These are phyloP conservation scores for Gymnocephalus cernua DNA, from an alignment of 2,113 vertebrate species.

Conservation along the genomic window DNA sequence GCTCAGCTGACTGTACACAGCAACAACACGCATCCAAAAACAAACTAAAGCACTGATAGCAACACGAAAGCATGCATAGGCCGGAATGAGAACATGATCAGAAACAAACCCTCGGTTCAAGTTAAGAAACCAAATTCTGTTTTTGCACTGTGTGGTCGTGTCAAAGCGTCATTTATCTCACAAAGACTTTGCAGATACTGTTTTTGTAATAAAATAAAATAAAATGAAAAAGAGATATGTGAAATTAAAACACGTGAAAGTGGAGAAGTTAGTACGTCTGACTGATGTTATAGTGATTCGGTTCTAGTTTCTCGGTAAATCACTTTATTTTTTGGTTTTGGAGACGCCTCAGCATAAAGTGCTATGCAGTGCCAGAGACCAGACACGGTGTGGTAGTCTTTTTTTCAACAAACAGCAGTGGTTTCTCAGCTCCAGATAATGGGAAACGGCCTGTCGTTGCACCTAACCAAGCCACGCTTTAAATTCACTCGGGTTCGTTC, in stretches of 20 bases:
- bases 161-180: conserved; percentile 12
- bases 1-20: conserved; percentile 45
- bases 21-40: conserved; percentile 60
- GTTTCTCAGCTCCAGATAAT: conserved; percentile 85
- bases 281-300: conserved; percentile 8
- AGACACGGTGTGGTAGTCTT: conserved; percentile 35
- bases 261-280: conserved; percentile 3
- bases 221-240: conserved; percentile 8
- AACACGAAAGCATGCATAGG: conserved; percentile 74
- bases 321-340: conserved; percentile 30
- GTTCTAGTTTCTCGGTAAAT: conserved; percentile 24
- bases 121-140: conserved; percentile 33
- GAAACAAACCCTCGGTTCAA: conserved; percentile 33
- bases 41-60: conserved; percentile 51
- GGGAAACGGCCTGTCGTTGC: conserved; percentile 87
- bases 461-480: conserved; percentile 78
- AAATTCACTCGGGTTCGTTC: conserved; percentile 70
- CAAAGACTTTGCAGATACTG: conserved; percentile 11
- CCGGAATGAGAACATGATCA: conserved; percentile 31
- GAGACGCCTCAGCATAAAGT: conserved; percentile 78
- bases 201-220: not conserved
- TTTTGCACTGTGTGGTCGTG: conserved; percentile 14
- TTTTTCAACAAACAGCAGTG: conserved; percentile 51
- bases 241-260: conserved; percentile 12
- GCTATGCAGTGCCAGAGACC: conserved; percentile 70